These are phyloP conservation scores for Thripadectes ignobilis DNA, from an alignment of 2,797 vertebrate genomes.

Conservation along the genomic window DNA sequence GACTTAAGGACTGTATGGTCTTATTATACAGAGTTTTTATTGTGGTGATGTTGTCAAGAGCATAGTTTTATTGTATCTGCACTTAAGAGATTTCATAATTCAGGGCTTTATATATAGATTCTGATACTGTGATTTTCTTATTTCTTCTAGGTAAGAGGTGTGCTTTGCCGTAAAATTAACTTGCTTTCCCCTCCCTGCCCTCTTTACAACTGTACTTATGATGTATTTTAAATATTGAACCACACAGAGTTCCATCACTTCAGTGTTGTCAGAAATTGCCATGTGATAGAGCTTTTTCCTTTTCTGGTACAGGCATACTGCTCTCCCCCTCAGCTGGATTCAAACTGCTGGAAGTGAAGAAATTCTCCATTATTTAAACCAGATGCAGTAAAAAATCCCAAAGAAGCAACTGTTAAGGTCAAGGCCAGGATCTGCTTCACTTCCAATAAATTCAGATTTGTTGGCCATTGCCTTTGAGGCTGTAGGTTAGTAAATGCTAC, in stretches of 20 bases:
- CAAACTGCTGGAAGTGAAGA: neutral
- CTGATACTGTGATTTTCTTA: neutral
- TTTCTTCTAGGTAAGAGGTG: neutral
- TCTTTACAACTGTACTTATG: neutral
- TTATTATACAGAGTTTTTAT: neutral
- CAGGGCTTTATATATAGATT: neutral
- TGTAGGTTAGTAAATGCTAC: neutral
- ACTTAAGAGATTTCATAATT: neutral
- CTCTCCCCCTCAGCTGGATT: neutral
- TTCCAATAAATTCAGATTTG: neutral
- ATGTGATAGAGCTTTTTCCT: fast-evolving
- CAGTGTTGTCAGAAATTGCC: neutral
- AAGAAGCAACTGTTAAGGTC: neutral
- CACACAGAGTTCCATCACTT: neutral
- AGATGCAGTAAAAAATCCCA: neutral
- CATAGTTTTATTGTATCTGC: neutral
- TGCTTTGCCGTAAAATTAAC: neutral
- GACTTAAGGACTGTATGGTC: neutral
- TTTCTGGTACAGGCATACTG: neutral
- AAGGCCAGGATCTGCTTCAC: neutral
- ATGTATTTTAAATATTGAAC: neutral
- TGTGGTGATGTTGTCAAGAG: neutral
- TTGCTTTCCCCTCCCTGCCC: neutral
- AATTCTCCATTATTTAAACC: neutral
- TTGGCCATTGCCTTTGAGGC: neutral